A percentile compares a stretch with the other conserved stretches of the same genome.
These are phyloP conservation scores for Cichlasoma orientale DNA, from an alignment of 2,797 vertebrate genomes.

Conservation along the genomic window DNA sequence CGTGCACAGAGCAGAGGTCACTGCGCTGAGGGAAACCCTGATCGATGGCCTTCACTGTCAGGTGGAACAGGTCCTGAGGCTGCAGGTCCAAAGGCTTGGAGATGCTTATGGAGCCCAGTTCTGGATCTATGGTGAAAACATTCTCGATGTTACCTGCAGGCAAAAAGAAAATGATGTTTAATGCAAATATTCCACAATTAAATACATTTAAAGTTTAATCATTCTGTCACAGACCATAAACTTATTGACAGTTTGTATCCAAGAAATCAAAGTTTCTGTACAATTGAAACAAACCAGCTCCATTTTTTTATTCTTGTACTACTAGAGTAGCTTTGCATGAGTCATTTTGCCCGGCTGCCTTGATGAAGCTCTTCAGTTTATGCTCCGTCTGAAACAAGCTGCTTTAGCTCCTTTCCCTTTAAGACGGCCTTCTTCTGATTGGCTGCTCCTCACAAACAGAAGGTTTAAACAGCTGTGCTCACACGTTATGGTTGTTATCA, in stretches of 20 bases:
- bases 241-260: not conserved
- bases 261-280: not conserved
- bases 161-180: not conserved
- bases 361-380: not conserved
- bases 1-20: slow-evolving; percentile 84
- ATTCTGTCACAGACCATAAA: not conserved
- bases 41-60: slow-evolving; percentile 91
- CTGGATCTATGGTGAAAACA: slow-evolving; percentile 84
- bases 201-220: not conserved
- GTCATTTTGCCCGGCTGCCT: too few relatives aligned
- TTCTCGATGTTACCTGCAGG: slow-evolving; percentile 87
- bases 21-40: slow-evolving; percentile 89
- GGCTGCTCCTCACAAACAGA: not conserved
- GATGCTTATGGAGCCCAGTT: slow-evolving; percentile 86
- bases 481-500: not conserved
- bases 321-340: not conserved
- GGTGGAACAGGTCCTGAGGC: slow-evolving; percentile 82
- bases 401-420: not conserved
- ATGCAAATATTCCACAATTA: not conserved
- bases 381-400: not conserved
- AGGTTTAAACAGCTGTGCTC: too few relatives aligned
- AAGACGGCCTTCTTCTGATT: not conserved
- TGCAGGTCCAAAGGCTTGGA: slow-evolving; percentile 80
- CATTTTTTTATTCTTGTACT: not conserved
- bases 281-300: not conserved